Evolutionary conservation across 2,888 invertebrate species (phyloP).

Genomic region (Lymantria dispar): DNA sequence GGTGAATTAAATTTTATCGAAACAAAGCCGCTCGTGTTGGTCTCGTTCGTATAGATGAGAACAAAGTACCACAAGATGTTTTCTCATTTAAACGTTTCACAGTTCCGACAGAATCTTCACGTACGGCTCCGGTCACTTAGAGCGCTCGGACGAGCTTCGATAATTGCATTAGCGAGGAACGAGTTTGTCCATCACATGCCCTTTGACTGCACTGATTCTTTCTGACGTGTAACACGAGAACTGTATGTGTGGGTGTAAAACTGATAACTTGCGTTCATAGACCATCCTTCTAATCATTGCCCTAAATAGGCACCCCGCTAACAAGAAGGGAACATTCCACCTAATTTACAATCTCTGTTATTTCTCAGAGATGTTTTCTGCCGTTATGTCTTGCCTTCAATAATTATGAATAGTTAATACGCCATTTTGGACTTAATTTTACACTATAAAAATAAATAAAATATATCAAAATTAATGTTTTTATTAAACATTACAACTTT

Average conservation of each 20-base stretch:
- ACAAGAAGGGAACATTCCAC: slow-evolving; percentile 1
- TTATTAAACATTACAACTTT: too few species aligned
- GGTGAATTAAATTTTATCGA: slow-evolving; percentile 4
- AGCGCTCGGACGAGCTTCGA: slow-evolving; percentile 46
- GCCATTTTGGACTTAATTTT: too few species aligned
- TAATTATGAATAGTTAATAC: too few species aligned
- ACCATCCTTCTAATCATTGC: slow-evolving; percentile 17
- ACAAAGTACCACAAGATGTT: slow-evolving; percentile 18
- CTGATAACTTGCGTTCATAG: slow-evolving; percentile 18
- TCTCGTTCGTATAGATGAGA: slow-evolving; percentile 9
- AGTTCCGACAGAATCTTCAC: slow-evolving; percentile 19
- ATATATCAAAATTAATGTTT: too few species aligned
- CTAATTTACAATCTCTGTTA: too few species aligned
- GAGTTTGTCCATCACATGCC: slow-evolving; percentile 56
- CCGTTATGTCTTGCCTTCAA: too few species aligned
- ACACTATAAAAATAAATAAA: too few species aligned
- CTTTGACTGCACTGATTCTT: slow-evolving; percentile 62
- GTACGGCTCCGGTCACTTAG: slow-evolving; percentile 44
- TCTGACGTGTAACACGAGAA: slow-evolving; percentile 48
- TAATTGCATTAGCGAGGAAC: slow-evolving; percentile 66
- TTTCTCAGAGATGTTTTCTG: too few species aligned
- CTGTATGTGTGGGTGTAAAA: slow-evolving; percentile 23
- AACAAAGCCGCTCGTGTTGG: slow-evolving; percentile 7
- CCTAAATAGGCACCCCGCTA: slow-evolving; percentile 9
- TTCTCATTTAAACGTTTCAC: slow-evolving; percentile 27